Conservation (phyloP, 1,140 invertebrate species). For the Drosophila navojoa region DNA sequence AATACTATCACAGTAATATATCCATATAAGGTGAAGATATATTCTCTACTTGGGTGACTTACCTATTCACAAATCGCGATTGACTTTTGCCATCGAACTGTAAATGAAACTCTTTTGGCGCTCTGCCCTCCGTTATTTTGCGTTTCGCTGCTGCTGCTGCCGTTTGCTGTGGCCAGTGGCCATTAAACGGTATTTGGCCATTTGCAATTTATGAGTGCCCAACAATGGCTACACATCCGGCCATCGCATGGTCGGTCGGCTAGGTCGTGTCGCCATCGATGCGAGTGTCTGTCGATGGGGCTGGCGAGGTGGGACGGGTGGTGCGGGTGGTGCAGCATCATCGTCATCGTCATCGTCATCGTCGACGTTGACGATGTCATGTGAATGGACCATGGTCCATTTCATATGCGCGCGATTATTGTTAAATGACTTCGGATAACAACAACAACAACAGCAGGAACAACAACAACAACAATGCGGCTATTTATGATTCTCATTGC, state of each 20-base stretch:
- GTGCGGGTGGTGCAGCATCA: too few relatives aligned
- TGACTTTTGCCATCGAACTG: not conserved
- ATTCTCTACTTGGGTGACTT: too few relatives aligned
- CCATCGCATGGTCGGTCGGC: constrained; percentile 13
- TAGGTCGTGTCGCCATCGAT: constrained; percentile 3
- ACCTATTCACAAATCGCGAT: too few relatives aligned
- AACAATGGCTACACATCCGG: constrained; percentile 58
- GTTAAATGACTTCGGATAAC: constrained; percentile 60
- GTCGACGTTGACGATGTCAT: constrained; percentile 6
- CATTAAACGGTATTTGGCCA: constrained; percentile 77
- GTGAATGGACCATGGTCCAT: constrained; percentile 36
- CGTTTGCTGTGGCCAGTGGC: constrained; percentile 50
- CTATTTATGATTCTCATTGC: constrained; percentile 42
- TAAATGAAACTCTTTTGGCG: constrained; percentile 18
- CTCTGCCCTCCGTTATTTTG: constrained; percentile 6
- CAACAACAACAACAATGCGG: constrained; percentile 21
- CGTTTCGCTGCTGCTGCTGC: constrained; percentile 12
- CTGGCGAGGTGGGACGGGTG: not conserved
- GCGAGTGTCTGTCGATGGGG: not conserved
- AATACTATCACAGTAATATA: too few relatives aligned
- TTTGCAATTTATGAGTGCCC: constrained; percentile 71
- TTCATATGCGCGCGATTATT: constrained; percentile 68
- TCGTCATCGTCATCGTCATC: not conserved
- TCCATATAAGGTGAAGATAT: too few relatives aligned
- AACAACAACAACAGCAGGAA: constrained; percentile 33